Evolutionary conservation across 2,113 vertebrate species (phyloP), one percentile per base, ranked within the genome.

Genomic region (Ceyx melanurus): DNA sequence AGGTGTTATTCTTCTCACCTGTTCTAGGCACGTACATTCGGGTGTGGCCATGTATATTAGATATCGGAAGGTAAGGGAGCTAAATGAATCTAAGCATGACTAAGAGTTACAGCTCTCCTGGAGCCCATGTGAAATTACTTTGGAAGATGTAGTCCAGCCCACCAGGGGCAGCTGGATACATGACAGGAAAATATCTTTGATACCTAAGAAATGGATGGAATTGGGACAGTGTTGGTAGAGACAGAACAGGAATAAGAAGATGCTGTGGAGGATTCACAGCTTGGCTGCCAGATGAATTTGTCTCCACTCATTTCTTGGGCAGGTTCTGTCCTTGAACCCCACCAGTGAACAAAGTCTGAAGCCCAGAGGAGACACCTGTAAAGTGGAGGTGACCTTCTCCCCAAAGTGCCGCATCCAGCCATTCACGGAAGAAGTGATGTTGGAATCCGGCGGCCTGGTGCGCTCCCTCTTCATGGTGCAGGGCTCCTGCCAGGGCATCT

Each of bases 401-500:
- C 98, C 98, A 0, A 89, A 77, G 45, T 86, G 96, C 66, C 97
- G 96, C 8, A 54, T 98, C 64, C 77, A 97, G 54, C 82, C 94
- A 0, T 99, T 99, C 86, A 92, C 82, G 0, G 98, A 98, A 45
- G 98, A 99, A 86, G 98, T 99, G 77, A 97, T 97, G 90, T 84
- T 98, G 8, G 97, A 98, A 82, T 97, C 96, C 82, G 20, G 82
- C 4, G 98, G 98, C 18, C 76, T 97, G 35, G 73, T 97, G 60
- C 96, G 86, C 62, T 97, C 98, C 58, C 97, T 99, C 82, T 97
- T 99, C 93, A 96, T 97, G 33, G 88, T 99, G 48, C 97, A 37
- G 2, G 98, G 98, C 77, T 97, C 97, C 97, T 98, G 99, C 93
- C 98, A 98, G 94, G 98, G 97, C 67, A 93, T 98, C 60, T 96